Conservation (phyloP, 1,140 invertebrate species). For the Lucilia cuprina region DNA sequence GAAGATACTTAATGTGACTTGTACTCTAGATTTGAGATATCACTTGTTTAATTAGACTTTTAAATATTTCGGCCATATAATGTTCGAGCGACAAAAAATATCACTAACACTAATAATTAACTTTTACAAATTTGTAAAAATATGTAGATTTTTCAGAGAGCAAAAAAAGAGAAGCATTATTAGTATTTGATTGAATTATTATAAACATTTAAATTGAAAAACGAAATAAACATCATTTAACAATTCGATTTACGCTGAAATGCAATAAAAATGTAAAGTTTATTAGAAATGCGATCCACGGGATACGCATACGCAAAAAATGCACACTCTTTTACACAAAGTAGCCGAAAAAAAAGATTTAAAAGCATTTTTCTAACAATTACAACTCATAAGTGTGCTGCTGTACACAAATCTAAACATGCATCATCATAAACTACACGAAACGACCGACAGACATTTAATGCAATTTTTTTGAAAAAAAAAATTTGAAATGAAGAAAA, state of each 20-base stretch:
- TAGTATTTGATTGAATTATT: constrained; percentile 13
- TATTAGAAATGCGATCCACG: neutral
- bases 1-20: too few species aligned
- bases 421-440: neutral
- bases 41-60: too few species aligned
- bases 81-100: neutral
- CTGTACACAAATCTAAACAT: neutral
- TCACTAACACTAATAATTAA: neutral
- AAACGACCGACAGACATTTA: neutral
- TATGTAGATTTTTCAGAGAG: neutral
- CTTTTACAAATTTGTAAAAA: neutral
- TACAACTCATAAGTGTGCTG: constrained; percentile 21
- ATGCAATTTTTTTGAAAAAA: neutral
- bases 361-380: constrained; percentile 34
- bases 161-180: neutral
- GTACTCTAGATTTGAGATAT: too few species aligned
- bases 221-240: neutral
- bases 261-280: neutral
- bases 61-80: too few species aligned
- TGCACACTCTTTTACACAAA: neutral
- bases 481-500: neutral
- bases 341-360: neutral
- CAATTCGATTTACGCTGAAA: neutral
- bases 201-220: neutral
- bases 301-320: neutral